A percentile compares a stretch with the other conserved stretches of the same genome.
These are phyloP conservation scores for Campylomormyrus tamandua DNA, from an alignment of 2,113 vertebrate species.

Conservation along the genomic window DNA sequence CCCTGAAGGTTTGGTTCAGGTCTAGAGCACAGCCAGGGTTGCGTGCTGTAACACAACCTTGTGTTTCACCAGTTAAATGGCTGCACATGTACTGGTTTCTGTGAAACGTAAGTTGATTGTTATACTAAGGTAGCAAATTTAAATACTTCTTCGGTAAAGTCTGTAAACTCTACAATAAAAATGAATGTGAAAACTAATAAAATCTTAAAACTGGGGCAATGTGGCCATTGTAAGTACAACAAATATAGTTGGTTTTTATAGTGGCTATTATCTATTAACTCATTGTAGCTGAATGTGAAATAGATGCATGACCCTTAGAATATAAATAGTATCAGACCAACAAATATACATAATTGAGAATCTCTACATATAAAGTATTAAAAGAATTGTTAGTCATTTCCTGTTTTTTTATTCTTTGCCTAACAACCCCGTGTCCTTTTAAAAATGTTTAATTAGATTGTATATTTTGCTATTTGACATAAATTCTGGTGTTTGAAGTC, in stretches of 20 bases:
- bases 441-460: not conserved
- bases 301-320: not conserved
- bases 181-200: not conserved
- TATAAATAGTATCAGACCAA: not conserved
- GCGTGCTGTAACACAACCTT: not conserved
- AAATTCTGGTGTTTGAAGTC: not conserved
- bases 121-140: not conserved
- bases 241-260: not conserved
- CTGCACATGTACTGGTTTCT: not conserved
- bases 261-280: not conserved
- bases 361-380: not conserved
- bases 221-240: not conserved
- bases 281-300: not conserved
- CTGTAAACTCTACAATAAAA: not conserved
- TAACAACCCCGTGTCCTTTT: not conserved
- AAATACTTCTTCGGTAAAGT: not conserved
- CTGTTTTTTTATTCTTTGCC: not conserved
- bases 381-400: not conserved
- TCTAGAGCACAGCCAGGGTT: not conserved
- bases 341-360: not conserved
- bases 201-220: not conserved
- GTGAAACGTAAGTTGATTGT: not conserved
- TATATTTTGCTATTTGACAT: not conserved
- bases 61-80: not conserved
- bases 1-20: not conserved